These are phyloP conservation scores for Meloe dianella DNA, from an alignment of 2,888 invertebrate genomes.

Conservation along the genomic window DNA sequence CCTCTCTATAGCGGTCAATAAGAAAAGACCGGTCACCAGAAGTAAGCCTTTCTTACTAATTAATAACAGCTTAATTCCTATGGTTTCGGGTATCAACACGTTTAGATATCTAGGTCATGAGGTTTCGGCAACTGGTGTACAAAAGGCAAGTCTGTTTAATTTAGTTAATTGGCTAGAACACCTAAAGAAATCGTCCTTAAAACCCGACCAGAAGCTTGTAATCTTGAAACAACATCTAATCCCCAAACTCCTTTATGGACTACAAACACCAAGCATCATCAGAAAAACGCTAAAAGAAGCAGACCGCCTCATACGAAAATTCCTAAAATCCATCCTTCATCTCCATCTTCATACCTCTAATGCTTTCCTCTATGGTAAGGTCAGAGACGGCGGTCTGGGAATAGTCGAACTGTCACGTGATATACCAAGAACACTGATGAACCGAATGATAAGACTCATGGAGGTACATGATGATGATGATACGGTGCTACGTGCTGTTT, in stretches of 20 bases:
- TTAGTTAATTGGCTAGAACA: neutral
- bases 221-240: neutral
- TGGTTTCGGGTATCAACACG: neutral
- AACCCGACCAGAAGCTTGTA: neutral
- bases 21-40: neutral
- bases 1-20: neutral
- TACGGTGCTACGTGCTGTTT: neutral
- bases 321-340: constrained; percentile 5
- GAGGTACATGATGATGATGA: constrained; percentile 18
- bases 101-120: constrained; percentile 35
- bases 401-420: constrained; percentile 31
- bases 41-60: neutral
- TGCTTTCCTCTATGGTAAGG: constrained; percentile 11
- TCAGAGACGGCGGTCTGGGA: constrained; percentile 44
- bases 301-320: constrained; percentile 14
- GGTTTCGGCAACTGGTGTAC: constrained; percentile 26
- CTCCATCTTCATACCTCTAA: constrained; percentile 18
- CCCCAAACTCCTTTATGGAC: neutral
- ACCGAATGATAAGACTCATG: neutral
- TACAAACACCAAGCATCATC: neutral
- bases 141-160: constrained; percentile 14
- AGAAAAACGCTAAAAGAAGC: neutral
- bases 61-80: neutral
- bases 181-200: neutral
- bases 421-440: neutral